phyloP scores from a whole-genome alignment of 2,888 invertebrate species.

The Rhimphoctona megacephalus region DNA sequence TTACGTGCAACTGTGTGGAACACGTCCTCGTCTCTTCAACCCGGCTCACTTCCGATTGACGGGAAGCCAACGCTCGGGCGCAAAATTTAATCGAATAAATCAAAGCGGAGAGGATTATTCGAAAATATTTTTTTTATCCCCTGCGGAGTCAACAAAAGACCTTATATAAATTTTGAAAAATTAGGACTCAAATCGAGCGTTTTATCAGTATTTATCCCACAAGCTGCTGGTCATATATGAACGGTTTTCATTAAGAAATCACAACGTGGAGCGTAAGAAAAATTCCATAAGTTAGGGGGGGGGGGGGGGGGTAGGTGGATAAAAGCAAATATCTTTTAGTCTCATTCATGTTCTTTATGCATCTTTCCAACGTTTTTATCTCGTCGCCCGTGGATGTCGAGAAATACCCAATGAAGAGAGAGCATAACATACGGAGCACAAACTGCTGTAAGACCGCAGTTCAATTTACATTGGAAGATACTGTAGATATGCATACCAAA shows the following conservation, averaged over 20 bases:
- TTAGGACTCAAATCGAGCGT: not conserved
- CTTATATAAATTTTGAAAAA: not conserved
- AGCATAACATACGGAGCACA: constrained; percentile 52
- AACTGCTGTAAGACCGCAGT: constrained; percentile 69
- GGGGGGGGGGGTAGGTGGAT: constrained; percentile 20
- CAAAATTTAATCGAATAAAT: constrained; percentile 40
- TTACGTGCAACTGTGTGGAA: constrained; percentile 59
- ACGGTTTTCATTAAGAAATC: constrained; percentile 52
- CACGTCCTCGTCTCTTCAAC: constrained; percentile 19
- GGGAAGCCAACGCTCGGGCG: constrained; percentile 44
- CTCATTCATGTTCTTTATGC: constrained; percentile 59
- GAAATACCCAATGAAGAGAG: constrained; percentile 52
- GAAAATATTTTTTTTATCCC: not conserved
- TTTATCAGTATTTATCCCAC: constrained; percentile 12
- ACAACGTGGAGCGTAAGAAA: constrained; percentile 22
- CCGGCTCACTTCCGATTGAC: constrained; percentile 41
- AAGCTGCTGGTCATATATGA: constrained; percentile 23
- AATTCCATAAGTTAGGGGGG: constrained; percentile 17
- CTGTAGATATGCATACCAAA: constrained; percentile 50
- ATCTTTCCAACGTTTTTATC: constrained; percentile 76
- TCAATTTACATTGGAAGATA: constrained; percentile 70
- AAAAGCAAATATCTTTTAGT: constrained; percentile 34
- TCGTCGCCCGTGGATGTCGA: constrained; percentile 55
- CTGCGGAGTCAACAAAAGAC: not conserved
- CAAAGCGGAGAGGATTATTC: constrained; percentile 24